These are phyloP conservation scores for Drosophila prosaltans DNA, from an alignment of 1,140 invertebrate genomes.

Conservation along the genomic window DNA sequence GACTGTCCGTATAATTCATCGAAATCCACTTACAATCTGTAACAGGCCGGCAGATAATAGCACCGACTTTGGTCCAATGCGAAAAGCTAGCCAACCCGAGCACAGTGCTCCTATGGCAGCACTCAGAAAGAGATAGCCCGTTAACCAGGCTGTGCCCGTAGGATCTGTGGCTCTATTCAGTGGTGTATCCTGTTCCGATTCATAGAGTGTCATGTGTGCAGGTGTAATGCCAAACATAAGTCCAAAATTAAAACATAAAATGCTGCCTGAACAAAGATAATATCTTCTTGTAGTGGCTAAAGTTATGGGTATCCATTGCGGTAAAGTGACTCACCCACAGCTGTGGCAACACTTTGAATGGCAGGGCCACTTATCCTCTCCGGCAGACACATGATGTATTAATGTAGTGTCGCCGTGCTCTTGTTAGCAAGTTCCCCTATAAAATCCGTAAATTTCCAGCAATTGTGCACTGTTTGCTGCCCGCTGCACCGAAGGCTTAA, in stretches of 20 bases:
- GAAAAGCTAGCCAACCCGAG: constrained; percentile 52
- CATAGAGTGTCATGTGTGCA: constrained; percentile 63
- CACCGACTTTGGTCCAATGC: constrained; percentile 72
- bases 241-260: constrained; percentile 75
- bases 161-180: constrained; percentile 47
- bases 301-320: not conserved
- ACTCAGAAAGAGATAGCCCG: constrained; percentile 63
- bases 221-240: constrained; percentile 74
- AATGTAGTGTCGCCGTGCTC: not conserved
- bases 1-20: not conserved
- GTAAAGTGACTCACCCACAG: constrained; percentile 51
- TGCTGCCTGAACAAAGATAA: constrained; percentile 46
- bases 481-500: constrained; percentile 37
- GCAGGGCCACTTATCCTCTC: constrained; percentile 52
- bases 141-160: constrained; percentile 51
- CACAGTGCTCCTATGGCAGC: constrained; percentile 58
- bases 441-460: not conserved
- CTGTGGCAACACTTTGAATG: constrained; percentile 64
- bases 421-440: not conserved
- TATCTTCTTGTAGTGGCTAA: not conserved
- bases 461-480: constrained; percentile 9
- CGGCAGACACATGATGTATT: constrained; percentile 64
- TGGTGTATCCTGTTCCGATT: constrained; percentile 52
- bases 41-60: constrained; percentile 65
- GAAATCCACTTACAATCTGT: constrained; percentile 65